Evolutionary conservation across 2,797 vertebrate species (phyloP), one percentile per base, ranked within the genome.

Genomic region (Syngnathus rostellatus): DNA sequence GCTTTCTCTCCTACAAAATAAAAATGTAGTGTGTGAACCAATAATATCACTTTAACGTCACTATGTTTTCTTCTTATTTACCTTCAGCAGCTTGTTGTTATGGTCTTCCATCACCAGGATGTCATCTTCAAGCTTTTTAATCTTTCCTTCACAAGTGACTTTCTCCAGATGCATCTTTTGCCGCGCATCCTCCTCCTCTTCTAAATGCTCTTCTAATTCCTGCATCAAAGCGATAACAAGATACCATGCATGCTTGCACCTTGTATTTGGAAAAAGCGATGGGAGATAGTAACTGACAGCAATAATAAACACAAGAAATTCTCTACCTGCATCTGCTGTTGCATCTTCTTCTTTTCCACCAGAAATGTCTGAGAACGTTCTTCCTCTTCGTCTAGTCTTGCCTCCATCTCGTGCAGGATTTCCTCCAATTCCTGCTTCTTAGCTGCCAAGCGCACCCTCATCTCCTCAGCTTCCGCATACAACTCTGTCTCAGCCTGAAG

Each of bases 381-480:
- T 40, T 99, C 96, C 70, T 99, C 96, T 69, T 98, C 96, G 77
- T 99, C 96, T 54, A 99, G 88, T 46, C 96, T 91, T 4, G 93
- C 92, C 86, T 99, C 96, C 96, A 98, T 97, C 85, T 99, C 96
- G 0, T 96, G 96, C 37, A 99, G 89, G 76, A 98, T 95, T 82
- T 99, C 96, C 79, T 99, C 96, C 81, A 99, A 74, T 87, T 98
- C 96, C 82, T 98, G 94, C 77, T 95, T 98, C 88, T 98, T 99
- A 11, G 94, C 90, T 0, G 78, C 92, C 76, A 98, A 84, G 3
- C 95, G 94, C 39, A 98, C 92, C 65, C 96, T 90, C 94, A 97
- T 94, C 88, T 99, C 96, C 83, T 99, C 96, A 0, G 96, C 95
- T 87, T 99, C 96, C 0, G 96, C 96, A 0, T 92, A 98, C 48